Evolutionary conservation across 2,113 vertebrate species (phyloP), one percentile per base, ranked within the genome.

Genomic region (Paedocypris sp.): DNA sequence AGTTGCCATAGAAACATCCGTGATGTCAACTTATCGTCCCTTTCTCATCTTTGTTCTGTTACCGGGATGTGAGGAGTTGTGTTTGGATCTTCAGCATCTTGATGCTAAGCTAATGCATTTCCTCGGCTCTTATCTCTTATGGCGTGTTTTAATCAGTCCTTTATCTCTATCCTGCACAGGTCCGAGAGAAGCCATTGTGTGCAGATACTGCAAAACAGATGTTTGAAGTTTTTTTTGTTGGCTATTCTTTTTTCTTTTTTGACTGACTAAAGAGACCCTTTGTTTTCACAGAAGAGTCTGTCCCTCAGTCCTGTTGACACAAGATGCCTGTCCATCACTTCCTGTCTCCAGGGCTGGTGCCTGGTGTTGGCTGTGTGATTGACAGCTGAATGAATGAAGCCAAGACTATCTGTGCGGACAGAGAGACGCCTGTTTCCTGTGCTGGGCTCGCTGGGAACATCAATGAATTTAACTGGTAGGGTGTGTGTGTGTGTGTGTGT

Each of bases 221-320:
- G n/a, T n/a, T n/a, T n/a, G n/a, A n/a, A n/a, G n/a, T n/a, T n/a
- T 48, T 18, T 53, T 6, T 15, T 38, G 50, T 9, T 10, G 31
- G 18, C 20, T 13, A 29, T 52, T 25, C 29, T 36, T n/a, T 35
- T 13, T 11, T n/a, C 47, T n/a, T 16, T 15, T 16, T 46, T 19
- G 43, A 46, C 5, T 25, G 20, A 49, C 28, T 16, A 19, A 52
- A 53, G 6, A 26, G 11, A 2, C 13, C 39, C 16, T 33, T 46
- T 58, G 43, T 65, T 47, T 46, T 58, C 45, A 57, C 52, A 39
- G 53, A 58, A 65, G 36, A 6, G 19, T 50, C 52, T 56, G 42
- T 56, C 36, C 8, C 35, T 9, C 39, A 42, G 57, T 65, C 62
- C 62, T 64, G 62, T 57, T 41, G 33, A 7, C 42, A 36, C 23